phyloP scores from a whole-genome alignment of 1,140 invertebrate genomes.

The Bactericera cockerelli region DNA sequence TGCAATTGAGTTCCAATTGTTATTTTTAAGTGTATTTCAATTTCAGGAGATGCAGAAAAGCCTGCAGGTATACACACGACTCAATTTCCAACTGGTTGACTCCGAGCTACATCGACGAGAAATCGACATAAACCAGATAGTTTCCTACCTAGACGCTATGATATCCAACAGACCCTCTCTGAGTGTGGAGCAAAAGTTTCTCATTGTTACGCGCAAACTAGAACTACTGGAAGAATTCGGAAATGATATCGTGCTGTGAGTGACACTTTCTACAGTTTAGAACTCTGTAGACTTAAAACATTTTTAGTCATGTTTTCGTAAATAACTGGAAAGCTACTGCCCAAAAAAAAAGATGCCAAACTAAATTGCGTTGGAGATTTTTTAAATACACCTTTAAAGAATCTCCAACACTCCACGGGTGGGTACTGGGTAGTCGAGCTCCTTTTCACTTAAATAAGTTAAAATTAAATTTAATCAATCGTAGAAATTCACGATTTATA shows the following conservation, averaged over 20 bases:
- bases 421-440: too few species aligned
- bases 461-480: too few species aligned
- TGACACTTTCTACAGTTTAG: not conserved
- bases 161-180: conserved; percentile 48
- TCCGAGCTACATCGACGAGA: conserved; percentile 59
- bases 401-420: too few species aligned
- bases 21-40: too few species aligned
- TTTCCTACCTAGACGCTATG: conserved; percentile 55
- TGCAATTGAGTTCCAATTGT: too few species aligned
- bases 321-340: too few species aligned
- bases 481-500: too few species aligned
- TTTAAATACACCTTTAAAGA: too few species aligned
- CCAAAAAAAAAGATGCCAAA: too few species aligned
- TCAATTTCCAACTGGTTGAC: conserved; percentile 82
- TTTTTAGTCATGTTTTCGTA: not conserved
- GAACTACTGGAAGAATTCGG: conserved; percentile 72
- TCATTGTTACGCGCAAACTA: conserved; percentile 82
- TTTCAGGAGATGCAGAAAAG: not conserved
- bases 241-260: conserved; percentile 33
- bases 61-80: conserved; percentile 45
- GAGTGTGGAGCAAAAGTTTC: conserved; percentile 57
- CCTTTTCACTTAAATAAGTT: too few species aligned
- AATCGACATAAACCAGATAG: conserved; percentile 48
- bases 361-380: too few species aligned
- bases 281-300: not conserved